Base-by-base conservation (phyloP, 2,797 vertebrate genomes). In the Scarus forsteni region DNA sequence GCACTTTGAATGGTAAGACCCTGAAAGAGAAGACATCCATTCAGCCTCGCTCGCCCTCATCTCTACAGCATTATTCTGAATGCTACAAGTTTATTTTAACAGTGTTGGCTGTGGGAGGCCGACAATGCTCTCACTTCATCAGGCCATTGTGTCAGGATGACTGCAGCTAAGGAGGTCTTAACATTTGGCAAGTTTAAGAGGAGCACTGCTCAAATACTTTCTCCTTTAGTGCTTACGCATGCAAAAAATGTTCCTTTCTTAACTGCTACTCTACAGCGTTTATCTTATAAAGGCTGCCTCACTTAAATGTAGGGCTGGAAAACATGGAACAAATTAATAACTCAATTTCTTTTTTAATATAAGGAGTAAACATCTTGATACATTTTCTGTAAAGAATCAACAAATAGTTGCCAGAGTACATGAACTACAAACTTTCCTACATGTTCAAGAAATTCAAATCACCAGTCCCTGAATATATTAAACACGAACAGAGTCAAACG, bases 1-100 rank as follows among this genome's bases (percentile, higher is more conserved):
- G 90, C 90, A 84, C 83, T 88, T 88, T 92, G 90, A 89, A 91
- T 93, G 88, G 91, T 90, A 90, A 91, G 88, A 87, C 86, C 85
- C 88, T 91, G 89, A 90, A 90, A 91, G 87, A 90, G 85, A 88
- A 84, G 81, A 88, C 88, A 84, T 87, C 88, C 90, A 91, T 91
- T 92, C 87, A 91, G 68, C 84, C 12, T 81, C 61, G 79, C 66
- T 89, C 58, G 60, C 78, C 84, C 73, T 77, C 83, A 81, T 86
- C 70, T 80, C 70, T 62, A 51, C 76, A n/a, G 70, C 83, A 83
- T 88, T 90, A 85, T 86, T 84, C 71, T 62, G 67, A 82, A 77
- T 61, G 67, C 54, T 63, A 78, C 80, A 81, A 84, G 83, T 89
- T 74, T 77, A 86, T 87, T 85, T 75, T 67, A 66, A 86, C 80